Evolutionary conservation across 1,140 invertebrate genomes (phyloP).

Genomic region (Anthonomus grandis): DNA sequence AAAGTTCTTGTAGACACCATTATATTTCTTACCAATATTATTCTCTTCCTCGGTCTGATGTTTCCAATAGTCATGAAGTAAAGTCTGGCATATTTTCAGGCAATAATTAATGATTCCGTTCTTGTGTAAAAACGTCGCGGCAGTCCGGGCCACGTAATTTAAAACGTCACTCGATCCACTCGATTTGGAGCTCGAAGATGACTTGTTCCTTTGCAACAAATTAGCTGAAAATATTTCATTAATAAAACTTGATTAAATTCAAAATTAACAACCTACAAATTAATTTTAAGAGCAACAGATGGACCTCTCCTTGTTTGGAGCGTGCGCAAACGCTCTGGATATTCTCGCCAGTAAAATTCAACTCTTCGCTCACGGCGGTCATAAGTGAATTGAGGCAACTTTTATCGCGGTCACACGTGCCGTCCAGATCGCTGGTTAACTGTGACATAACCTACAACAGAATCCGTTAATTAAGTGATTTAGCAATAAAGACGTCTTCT

Average conservation of each 20-base stretch:
- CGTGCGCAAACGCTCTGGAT: conserved; percentile 57
- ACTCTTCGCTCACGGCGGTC: conserved; percentile 68
- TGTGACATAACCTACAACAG: conserved; percentile 73
- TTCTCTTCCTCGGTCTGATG: conserved; percentile 44
- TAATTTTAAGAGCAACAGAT: conserved; percentile 82
- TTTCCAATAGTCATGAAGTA: conserved; percentile 79
- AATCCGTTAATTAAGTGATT: neutral
- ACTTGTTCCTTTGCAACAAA: conserved; percentile 29
- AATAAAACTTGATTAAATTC: neutral
- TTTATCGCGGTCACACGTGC: conserved; percentile 75
- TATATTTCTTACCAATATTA: conserved; percentile 11
- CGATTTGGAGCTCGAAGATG: conserved; percentile 50
- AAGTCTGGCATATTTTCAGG: conserved; percentile 70
- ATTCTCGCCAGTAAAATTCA: conserved; percentile 68
- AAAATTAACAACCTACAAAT: conserved; percentile 58
- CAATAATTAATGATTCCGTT: conserved; percentile 81
- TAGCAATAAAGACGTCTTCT: conserved; percentile 10
- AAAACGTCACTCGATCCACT: conserved; percentile 59
- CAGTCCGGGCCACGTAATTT: conserved; percentile 68
- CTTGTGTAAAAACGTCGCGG: conserved; percentile 73
- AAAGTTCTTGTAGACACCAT: too few relatives aligned
- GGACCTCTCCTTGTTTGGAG: conserved; percentile 71
- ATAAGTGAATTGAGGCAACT: conserved; percentile 73
- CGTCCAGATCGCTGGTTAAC: conserved; percentile 86
- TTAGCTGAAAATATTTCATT: conserved; percentile 19